phyloP scores from a whole-genome alignment of 2,797 vertebrate genomes.

The Megaceryle alcyon region DNA sequence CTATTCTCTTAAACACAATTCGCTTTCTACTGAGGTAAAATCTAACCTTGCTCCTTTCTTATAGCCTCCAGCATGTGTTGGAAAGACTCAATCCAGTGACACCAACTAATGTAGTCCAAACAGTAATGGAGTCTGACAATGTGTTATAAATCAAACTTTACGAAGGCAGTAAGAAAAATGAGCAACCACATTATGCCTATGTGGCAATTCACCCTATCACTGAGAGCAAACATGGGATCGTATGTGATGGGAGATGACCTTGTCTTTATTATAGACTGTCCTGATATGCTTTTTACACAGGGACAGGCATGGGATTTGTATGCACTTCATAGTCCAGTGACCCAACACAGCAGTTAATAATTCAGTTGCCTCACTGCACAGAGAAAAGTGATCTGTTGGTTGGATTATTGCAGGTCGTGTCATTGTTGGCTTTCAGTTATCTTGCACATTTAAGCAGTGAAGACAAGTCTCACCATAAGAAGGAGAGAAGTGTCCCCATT shows the following conservation, averaged over 20 bases:
- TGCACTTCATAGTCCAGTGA: not conserved
- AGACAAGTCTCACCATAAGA: not conserved
- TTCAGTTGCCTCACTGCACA: not conserved
- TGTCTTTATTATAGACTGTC: not conserved
- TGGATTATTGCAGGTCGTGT: not conserved
- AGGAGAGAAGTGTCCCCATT: not conserved
- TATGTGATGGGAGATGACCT: not conserved
- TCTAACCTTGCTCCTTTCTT: not conserved
- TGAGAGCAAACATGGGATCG: not conserved
- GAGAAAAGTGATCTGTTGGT: not conserved
- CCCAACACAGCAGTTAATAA: not conserved
- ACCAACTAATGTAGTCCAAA: not conserved
- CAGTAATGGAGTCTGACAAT: not conserved
- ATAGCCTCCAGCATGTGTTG: not conserved
- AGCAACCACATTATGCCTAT: not conserved
- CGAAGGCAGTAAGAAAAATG: not conserved
- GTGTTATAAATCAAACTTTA: not conserved
- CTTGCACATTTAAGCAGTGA: not conserved
- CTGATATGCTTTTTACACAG: not conserved
- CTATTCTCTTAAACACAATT: not conserved
- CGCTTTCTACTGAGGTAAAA: not conserved
- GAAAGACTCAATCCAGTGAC: not conserved
- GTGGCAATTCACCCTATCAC: not conserved
- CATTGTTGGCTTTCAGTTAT: not conserved
- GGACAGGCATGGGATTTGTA: not conserved